Conservation (phyloP, 2,797 vertebrate genomes). For the Chromobotia macracanthus region DNA sequence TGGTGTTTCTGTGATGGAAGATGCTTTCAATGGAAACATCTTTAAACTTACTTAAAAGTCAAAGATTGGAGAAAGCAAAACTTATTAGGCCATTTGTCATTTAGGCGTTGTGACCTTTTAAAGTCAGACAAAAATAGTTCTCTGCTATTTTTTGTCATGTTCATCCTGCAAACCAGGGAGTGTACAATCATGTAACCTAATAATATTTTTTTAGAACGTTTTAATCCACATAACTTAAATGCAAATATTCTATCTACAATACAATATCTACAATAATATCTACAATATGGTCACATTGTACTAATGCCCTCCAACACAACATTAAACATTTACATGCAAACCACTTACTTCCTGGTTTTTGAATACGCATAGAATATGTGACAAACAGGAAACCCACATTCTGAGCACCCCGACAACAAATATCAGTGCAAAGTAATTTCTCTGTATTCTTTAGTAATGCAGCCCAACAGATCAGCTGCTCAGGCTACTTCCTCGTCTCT, state of each 20-base stretch:
- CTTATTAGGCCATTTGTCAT: too few relatives aligned
- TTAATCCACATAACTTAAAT: background rate
- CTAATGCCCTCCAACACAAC: background rate
- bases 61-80: too few relatives aligned
- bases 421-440: background rate
- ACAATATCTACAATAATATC: background rate
- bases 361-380: background rate
- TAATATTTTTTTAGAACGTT: background rate
- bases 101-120: background rate
- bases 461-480: background rate
- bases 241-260: background rate
- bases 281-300: background rate
- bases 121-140: too few relatives aligned
- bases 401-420: background rate
- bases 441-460: background rate
- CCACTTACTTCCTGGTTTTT: background rate
- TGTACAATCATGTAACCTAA: background rate
- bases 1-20: background rate
- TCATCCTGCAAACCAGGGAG: background rate
- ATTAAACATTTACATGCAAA: background rate
- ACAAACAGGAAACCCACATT: slow-evolving; percentile 37
- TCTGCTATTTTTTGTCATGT: background rate
- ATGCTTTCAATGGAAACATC: background rate
- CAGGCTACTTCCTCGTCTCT: background rate
- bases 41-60: too few relatives aligned